A percentile compares a stretch with the other conserved stretches of the same genome.
phyloP scores from a whole-genome alignment of 2,113 vertebrate species.

The Hipposideros armiger region DNA sequence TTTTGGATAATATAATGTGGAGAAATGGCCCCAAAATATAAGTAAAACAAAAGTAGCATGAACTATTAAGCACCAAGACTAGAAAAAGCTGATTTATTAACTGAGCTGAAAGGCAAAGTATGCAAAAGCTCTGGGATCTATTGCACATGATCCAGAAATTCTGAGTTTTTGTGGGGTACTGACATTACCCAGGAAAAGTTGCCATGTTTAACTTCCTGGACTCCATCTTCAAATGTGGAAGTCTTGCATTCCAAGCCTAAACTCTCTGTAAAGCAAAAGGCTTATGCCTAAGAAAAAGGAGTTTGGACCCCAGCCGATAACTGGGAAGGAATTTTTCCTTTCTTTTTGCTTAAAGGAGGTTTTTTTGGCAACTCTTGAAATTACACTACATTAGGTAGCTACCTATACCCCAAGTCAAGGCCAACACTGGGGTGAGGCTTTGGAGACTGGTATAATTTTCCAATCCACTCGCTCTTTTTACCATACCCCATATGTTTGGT shows the following conservation, averaged over 20 bases:
- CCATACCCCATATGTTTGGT: constrained; percentile 18
- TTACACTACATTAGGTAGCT: not conserved
- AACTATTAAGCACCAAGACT: not conserved
- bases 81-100: not conserved
- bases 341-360: not conserved
- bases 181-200: constrained; percentile 6
- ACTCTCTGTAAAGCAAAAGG: not conserved
- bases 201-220: not conserved
- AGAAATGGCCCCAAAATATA: not conserved
- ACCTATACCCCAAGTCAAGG: constrained; percentile 35
- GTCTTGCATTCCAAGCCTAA: constrained; percentile 30
- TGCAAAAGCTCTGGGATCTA: not conserved
- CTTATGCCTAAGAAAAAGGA: constrained; percentile 41
- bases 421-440: not conserved
- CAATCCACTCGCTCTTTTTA: not conserved
- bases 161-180: not conserved
- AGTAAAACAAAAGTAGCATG: constrained; percentile 1
- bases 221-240: not conserved
- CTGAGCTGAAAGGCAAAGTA: not conserved
- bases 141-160: constrained; percentile 4
- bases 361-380: constrained; percentile 31
- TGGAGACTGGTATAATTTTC: constrained; percentile 55
- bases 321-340: not conserved
- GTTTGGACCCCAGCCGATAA: not conserved
- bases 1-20: not conserved